These are phyloP conservation scores for Galemys pyrenaicus DNA, from an alignment of 2,113 vertebrate species.

Conservation along the genomic window DNA sequence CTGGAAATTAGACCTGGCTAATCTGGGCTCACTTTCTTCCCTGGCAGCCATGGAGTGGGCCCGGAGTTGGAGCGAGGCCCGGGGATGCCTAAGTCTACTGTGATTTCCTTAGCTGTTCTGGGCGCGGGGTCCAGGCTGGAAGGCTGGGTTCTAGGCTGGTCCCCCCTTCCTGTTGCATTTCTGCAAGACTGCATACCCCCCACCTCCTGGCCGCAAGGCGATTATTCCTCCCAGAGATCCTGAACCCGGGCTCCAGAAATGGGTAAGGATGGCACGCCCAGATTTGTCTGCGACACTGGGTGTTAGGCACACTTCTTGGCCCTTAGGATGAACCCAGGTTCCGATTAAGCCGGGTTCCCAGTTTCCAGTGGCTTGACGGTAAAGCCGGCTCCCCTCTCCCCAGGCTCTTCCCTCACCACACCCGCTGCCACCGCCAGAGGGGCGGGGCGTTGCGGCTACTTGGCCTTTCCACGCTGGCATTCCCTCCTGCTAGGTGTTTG, in stretches of 20 bases:
- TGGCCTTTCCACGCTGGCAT: not conserved
- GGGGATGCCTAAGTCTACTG: not conserved
- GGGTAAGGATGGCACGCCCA: rapidly evolving
- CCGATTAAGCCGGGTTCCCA: not conserved
- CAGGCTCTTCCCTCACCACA: too few species aligned
- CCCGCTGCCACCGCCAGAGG: not conserved
- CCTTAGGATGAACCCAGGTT: not conserved
- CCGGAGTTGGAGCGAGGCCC: too few species aligned
- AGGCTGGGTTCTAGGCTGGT: not conserved
- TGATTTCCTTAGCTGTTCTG: too few species aligned
- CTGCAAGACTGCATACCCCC: not conserved
- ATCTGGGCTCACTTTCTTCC: not conserved
- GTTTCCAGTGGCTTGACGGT: not conserved
- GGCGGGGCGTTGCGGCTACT: not conserved
- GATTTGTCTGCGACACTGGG: not conserved
- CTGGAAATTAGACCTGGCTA: not conserved
- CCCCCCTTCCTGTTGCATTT: not conserved
- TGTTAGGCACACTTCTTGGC: rapidly evolving
- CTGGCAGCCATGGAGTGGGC: not conserved
- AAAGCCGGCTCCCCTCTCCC: not conserved
- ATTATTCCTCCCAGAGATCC: not conserved
- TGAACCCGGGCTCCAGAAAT: not conserved
- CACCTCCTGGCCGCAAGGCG: rapidly evolving
- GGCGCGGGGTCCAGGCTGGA: not conserved
- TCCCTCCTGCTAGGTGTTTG: not conserved